Conservation (phyloP, 1,140 invertebrate genomes). For the Sitophilus oryzae region DNA sequence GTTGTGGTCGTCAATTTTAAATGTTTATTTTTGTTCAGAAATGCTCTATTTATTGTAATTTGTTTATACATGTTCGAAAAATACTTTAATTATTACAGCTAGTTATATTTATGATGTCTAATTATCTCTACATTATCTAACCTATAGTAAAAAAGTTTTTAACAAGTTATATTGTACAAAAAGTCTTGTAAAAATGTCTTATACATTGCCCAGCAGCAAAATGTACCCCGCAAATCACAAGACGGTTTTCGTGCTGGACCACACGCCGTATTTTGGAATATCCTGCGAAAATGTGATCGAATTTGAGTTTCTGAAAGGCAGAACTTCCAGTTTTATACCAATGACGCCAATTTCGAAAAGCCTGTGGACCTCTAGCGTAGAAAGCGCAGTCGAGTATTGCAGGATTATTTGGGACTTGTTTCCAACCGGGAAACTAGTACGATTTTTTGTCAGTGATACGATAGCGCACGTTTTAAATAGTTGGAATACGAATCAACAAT, state of each 20-base stretch:
- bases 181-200: conserved; percentile 34
- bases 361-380: conserved; percentile 90
- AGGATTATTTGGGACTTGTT: conserved; percentile 95
- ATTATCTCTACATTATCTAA: too few relatives aligned
- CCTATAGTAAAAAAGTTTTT: conserved; percentile 99
- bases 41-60: too few relatives aligned
- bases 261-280: conserved; percentile 81
- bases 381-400: conserved; percentile 91
- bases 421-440: conserved; percentile 79
- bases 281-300: conserved; percentile 82
- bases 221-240: conserved; percentile 77
- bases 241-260: conserved; percentile 91
- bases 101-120: too few relatives aligned
- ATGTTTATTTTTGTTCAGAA: too few relatives aligned
- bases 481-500: conserved; percentile 75
- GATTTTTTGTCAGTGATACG: conserved; percentile 78
- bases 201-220: conserved; percentile 29
- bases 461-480: conserved; percentile 73
- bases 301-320: conserved; percentile 77
- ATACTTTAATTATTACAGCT: too few relatives aligned
- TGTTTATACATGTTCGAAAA: too few relatives aligned
- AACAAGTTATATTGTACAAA: conserved; percentile 94
- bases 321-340: conserved; percentile 63
- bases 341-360: conserved; percentile 79
- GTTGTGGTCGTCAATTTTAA: too few relatives aligned